Conservation (phyloP, 1,140 invertebrate genomes). For the Drosophila pseudoananassae region DNA sequence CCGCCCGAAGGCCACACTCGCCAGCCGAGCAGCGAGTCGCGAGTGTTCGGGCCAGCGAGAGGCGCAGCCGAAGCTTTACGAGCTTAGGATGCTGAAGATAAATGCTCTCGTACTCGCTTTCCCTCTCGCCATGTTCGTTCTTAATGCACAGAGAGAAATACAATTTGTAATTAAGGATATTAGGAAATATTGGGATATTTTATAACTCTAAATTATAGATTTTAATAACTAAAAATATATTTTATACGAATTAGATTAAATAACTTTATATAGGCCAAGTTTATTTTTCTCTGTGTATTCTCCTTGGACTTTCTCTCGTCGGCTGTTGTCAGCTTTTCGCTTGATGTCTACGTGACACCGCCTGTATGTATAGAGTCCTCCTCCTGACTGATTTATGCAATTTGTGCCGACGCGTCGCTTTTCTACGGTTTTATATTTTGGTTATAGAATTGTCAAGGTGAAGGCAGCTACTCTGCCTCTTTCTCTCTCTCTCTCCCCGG, state of each 20-base stretch:
- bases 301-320: constrained; percentile 4
- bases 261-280: too few relatives aligned
- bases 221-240: too few relatives aligned
- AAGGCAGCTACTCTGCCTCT: constrained; percentile 29
- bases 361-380: constrained; percentile 44
- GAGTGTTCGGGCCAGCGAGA: constrained; percentile 1
- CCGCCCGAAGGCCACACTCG: not conserved
- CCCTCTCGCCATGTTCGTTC: constrained; percentile 5
- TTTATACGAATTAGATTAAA: too few relatives aligned
- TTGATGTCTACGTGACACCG: constrained; percentile 41
- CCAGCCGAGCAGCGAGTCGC: not conserved
- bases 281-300: not conserved
- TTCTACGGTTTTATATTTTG: constrained; percentile 39
- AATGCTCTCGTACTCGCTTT: not conserved
- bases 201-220: too few relatives aligned
- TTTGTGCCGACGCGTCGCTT: constrained; percentile 21
- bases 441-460: constrained; percentile 52
- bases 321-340: constrained; percentile 20
- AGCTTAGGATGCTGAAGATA: constrained; percentile 22
- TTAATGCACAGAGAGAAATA: not conserved
- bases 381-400: constrained; percentile 58
- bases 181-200: not conserved
- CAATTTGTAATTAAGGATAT: not conserved
- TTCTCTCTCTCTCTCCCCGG: not conserved
- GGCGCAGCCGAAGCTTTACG: constrained; percentile 1